Evolutionary conservation across 2,113 vertebrate genomes (phyloP).

Genomic region (Muntiacus reevesi): DNA sequence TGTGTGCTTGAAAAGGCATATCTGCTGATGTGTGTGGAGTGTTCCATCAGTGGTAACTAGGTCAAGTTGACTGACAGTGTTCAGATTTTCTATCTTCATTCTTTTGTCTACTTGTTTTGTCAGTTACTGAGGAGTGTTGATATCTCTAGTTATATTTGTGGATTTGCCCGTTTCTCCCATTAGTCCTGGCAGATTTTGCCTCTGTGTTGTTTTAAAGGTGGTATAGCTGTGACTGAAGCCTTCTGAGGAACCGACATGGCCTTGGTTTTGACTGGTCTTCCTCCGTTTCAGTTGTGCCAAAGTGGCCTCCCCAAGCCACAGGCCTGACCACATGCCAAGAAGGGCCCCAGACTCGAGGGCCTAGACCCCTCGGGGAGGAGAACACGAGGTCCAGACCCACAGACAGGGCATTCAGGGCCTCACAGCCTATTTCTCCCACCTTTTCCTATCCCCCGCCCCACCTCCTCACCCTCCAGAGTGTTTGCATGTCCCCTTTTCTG

Average conservation of each 20-base stretch:
- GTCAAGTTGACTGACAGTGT: background rate
- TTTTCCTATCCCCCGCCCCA: background rate
- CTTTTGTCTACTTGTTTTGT: background rate
- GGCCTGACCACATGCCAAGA: background rate
- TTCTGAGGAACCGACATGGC: background rate
- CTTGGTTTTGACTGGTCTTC: background rate
- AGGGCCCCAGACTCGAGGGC: background rate
- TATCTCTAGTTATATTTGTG: fast-evolving
- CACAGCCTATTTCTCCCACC: background rate
- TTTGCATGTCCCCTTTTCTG: background rate
- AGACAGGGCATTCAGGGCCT: background rate
- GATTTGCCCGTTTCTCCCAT: background rate
- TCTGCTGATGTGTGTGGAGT: background rate
- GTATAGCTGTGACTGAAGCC: background rate
- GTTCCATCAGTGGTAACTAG: fast-evolving
- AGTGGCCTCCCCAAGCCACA: background rate
- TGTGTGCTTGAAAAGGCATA: fast-evolving
- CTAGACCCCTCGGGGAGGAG: background rate
- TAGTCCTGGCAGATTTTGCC: background rate
- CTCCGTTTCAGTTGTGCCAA: background rate
- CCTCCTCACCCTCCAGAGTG: fast-evolving
- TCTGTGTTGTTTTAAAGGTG: background rate
- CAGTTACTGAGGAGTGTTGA: background rate
- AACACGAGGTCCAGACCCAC: background rate
- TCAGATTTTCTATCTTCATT: background rate